phyloP scores from a whole-genome alignment of 2,797 vertebrate genomes.

The Gypaetus barbatus region DNA sequence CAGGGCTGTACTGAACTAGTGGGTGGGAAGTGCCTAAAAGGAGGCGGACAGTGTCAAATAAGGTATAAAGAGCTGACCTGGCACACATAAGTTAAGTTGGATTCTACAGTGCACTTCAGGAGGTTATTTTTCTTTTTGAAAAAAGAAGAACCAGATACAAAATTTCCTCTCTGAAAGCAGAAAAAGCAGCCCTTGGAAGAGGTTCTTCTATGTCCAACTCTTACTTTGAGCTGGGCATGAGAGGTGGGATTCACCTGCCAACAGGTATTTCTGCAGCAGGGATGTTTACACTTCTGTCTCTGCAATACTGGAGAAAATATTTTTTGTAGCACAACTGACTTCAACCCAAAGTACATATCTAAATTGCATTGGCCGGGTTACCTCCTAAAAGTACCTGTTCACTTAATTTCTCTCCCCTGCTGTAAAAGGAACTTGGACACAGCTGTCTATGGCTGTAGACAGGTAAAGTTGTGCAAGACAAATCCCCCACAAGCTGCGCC shows the following conservation, averaged over 20 bases:
- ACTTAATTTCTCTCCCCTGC: not conserved
- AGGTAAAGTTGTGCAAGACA: not conserved
- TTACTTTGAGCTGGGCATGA: not conserved
- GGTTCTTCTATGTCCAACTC: not conserved
- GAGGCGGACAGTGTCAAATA: not conserved
- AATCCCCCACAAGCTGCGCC: not conserved
- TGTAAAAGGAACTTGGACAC: not conserved
- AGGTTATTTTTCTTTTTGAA: not conserved
- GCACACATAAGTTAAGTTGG: not conserved
- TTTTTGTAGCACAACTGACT: not conserved
- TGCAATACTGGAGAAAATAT: not conserved
- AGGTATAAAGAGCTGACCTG: not conserved
- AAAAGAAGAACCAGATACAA: not conserved
- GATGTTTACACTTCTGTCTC: not conserved
- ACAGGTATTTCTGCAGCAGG: not conserved
- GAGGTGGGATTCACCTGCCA: not conserved
- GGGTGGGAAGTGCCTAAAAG: not conserved
- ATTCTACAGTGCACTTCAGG: not conserved
- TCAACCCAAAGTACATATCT: not conserved
- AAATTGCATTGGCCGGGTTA: not conserved
- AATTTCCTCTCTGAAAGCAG: not conserved
- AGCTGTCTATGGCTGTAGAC: not conserved
- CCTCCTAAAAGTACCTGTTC: not conserved
- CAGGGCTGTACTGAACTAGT: not conserved
- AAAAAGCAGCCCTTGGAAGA: not conserved